Conservation (phyloP, 2,888 invertebrate species). For the Zygaena filipendulae region DNA sequence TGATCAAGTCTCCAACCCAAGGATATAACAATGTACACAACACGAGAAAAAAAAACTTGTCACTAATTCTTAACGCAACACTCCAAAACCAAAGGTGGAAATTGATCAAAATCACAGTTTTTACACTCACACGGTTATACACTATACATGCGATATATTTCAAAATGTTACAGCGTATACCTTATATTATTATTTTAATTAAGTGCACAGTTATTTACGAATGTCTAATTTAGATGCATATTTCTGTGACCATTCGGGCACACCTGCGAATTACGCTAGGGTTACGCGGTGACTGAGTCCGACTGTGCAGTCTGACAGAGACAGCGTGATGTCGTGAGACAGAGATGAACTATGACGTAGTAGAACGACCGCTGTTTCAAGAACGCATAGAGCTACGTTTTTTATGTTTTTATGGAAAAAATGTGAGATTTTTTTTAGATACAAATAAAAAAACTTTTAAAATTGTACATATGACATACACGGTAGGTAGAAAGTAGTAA, state of each 20-base stretch:
- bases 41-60: constrained; percentile 54
- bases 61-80: constrained; percentile 48
- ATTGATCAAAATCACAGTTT: no score
- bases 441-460: no score
- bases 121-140: no score
- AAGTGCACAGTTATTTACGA: constrained; percentile 56
- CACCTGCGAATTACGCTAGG: constrained; percentile 44
- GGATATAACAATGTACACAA: constrained; percentile 46
- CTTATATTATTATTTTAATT: no score
- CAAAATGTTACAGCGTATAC: no score
- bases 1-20: constrained; percentile 58
- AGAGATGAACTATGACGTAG: constrained; percentile 45
- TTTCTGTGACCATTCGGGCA: constrained; percentile 27
- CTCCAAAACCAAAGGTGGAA: constrained; percentile 26
- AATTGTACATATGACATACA: no score
- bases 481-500: no score
- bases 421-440: no score
- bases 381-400: constrained; percentile 46
- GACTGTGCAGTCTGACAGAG: constrained; percentile 45
- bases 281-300: constrained; percentile 59
- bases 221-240: constrained; percentile 23
- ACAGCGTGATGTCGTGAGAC: constrained; percentile 39
- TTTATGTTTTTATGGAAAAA: no score
- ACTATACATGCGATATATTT: no score
- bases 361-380: constrained; percentile 53